Base-by-base conservation (phyloP, 2,888 invertebrate genomes). In the Plebejus melissa region DNA sequence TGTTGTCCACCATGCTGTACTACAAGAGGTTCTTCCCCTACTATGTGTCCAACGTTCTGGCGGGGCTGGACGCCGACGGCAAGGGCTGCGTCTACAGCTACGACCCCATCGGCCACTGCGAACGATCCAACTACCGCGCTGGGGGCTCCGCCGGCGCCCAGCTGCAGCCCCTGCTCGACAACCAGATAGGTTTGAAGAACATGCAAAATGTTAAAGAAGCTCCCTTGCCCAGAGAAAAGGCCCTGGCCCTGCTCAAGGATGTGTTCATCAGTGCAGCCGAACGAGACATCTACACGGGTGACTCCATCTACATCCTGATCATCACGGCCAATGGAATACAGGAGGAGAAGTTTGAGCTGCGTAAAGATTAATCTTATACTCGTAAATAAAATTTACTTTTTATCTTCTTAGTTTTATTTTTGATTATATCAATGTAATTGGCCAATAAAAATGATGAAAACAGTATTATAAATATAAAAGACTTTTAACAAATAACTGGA, bases 1-100 rank as follows among this genome's bases (percentile, higher is more conserved):
- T 99, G 97, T 91, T 99, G 22, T 98, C 99, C 0, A 98, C 98
- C 4, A 96, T 98, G 94, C 94, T 99, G 81, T 99, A 99, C 87
- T 97, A 98, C 88, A 97, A 98, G 83, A 95, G 99, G 76, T 99
- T 99, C 91, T 99, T 99, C 90, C 99, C 99, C 0, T 99, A 99
- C 88, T 99, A 99, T 86, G 97, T 99, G 36, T 97, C 98, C 46
- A 99, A 99, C 86, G 96, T 99, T 72, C 91, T 99, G 76, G 99
- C 98, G 74, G 99, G 99, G 0, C 87, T 99, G 75, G 99, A 99
- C 90, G 95, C 95, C 50, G 96, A 99, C 79, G 99, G 99, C 3
- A 97, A 97, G 86, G 99, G 99, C 9, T 97, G 97, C 82, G 97
- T 99, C 7, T 99, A 96, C 92, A 97, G 97, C 84, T 99, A 99